Evolutionary conservation across 1,140 invertebrate species (phyloP).

Genomic region (Drosophila kohkoa): DNA sequence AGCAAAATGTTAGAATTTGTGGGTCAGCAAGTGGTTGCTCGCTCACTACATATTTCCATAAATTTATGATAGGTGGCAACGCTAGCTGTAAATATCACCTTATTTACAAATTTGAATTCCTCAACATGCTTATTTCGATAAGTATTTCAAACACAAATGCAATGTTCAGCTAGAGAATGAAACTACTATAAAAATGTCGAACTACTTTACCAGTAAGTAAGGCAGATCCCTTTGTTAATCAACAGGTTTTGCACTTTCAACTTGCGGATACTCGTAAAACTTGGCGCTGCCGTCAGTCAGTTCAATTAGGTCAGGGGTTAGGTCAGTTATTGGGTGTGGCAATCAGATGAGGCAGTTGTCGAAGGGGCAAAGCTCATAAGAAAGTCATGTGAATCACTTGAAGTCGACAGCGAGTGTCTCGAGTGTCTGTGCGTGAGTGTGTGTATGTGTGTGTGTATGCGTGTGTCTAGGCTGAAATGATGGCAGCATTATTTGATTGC

Average conservation of each 20-base stretch:
- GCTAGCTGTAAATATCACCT: no score
- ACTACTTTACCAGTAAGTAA: no score
- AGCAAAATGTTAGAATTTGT: no score
- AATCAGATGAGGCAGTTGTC: no score
- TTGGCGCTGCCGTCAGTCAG: not conserved
- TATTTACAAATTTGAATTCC: no score
- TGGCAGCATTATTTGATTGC: slow-evolving; percentile 71
- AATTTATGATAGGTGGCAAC: not conserved
- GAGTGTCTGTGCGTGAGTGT: not conserved
- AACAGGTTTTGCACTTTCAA: not conserved
- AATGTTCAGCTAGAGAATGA: no score
- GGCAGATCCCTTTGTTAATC: no score
- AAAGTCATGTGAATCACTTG: slow-evolving; percentile 14
- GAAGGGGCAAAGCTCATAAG: not conserved
- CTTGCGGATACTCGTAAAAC: not conserved
- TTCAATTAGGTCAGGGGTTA: not conserved
- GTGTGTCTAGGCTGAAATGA: slow-evolving; percentile 51
- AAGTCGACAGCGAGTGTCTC: not conserved
- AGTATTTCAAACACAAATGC: no score
- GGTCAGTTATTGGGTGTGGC: not conserved
- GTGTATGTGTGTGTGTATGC: slow-evolving; percentile 22
- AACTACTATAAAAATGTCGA: no score
- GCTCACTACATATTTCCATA: not conserved
- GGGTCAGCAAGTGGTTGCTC: not conserved
- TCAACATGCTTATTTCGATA: no score